phyloP scores from a whole-genome alignment of 37 sponge, comb jelly and placozoan species.

The Diacarnus erythraeanus region DNA sequence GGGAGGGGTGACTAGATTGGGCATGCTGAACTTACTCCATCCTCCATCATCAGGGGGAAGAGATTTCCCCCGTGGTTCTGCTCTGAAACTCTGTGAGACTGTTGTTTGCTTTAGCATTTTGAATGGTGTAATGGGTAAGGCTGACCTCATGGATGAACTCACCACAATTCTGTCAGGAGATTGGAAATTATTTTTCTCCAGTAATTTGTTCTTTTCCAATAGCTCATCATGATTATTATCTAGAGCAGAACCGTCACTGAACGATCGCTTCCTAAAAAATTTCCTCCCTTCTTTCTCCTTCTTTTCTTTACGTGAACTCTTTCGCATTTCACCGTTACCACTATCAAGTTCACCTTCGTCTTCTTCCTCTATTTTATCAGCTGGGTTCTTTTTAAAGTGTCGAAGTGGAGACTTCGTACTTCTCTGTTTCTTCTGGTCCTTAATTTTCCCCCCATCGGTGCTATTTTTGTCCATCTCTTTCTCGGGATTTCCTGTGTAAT shows the following conservation, averaged over 20 bases:
- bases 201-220: too few species aligned
- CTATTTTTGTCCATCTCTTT: background rate
- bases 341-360: background rate
- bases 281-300: background rate
- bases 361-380: slow-evolving; percentile 1
- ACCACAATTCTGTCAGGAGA: background rate
- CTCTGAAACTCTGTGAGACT: background rate
- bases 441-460: background rate
- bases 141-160: too few species aligned
- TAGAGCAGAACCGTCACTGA: background rate
- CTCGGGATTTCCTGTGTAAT: too few species aligned
- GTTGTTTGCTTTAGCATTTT: background rate
- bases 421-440: background rate
- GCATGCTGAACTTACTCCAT: background rate
- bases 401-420: background rate
- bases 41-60: background rate
- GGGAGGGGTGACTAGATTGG: background rate
- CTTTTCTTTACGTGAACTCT: background rate
- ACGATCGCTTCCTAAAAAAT: background rate
- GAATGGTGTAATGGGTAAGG: too few species aligned
- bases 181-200: background rate
- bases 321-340: background rate
- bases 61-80: background rate
- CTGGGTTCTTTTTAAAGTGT: background rate
- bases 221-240: too few species aligned